Conservation (phyloP, 2,888 invertebrate genomes). For the Congeria kusceri region DNA sequence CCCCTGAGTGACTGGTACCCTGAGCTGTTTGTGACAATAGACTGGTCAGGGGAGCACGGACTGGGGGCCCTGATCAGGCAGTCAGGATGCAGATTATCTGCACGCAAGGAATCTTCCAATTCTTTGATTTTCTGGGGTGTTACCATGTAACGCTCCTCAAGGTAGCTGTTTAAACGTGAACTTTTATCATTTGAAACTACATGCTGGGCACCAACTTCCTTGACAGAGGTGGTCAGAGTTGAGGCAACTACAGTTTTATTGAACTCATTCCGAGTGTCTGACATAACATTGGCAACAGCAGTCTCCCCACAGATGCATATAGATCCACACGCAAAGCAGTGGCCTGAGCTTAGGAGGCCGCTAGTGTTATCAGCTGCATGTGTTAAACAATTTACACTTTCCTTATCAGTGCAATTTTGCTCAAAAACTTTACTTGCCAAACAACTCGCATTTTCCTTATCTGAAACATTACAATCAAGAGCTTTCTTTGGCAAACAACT, state of each 20-base stretch:
- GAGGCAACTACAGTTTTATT: too few species aligned
- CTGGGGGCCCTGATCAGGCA: background rate
- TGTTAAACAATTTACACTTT: too few species aligned
- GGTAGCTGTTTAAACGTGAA: too few species aligned
- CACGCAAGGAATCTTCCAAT: conserved; percentile 29
- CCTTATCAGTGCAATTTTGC: too few species aligned
- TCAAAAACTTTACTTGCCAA: too few species aligned
- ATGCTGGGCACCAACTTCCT: too few species aligned
- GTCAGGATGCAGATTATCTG: conserved; percentile 38
- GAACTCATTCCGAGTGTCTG: background rate
- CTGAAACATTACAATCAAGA: too few species aligned
- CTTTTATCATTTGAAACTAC: background rate
- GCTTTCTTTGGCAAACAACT: too few species aligned
- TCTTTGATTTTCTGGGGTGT: conserved; percentile 3
- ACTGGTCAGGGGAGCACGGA: background rate
- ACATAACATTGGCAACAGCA: conserved; percentile 15
- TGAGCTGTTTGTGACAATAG: conserved; percentile 17
- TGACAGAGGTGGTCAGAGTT: too few species aligned
- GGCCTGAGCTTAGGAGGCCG: too few species aligned
- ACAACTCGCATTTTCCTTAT: too few species aligned
- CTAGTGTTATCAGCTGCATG: too few species aligned
- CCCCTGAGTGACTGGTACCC: conserved; percentile 13
- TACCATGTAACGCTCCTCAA: background rate
- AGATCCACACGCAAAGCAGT: conserved; percentile 49
- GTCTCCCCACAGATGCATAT: conserved; percentile 51